Base-by-base conservation (phyloP, 1,140 invertebrate genomes). In the Meloidogyne exigua region DNA sequence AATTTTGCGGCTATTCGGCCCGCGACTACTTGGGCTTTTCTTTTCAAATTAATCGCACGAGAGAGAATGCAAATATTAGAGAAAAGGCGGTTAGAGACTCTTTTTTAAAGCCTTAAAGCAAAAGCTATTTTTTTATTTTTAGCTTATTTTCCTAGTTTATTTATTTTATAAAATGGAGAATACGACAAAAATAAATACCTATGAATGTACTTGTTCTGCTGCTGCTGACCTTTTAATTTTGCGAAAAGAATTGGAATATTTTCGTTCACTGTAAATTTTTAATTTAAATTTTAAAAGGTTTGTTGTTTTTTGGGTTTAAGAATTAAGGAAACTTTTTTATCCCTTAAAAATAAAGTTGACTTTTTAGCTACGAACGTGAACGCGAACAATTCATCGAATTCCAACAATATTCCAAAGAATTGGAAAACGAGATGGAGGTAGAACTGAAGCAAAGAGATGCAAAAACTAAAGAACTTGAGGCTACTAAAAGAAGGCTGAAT, bases 351-450 rank as follows among this genome's bases (percentile, higher is more conserved):
- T 57, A n/a, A 57, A 57, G 21, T n/a, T 57, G 4, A 12, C 25
- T 32, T 78, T 78, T 78, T n/a, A 78, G 76, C 15, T 78, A 78
- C 21, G 72, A 78, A 36, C 76, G 68, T 32, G 76, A 78, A 44
- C 67, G 72, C 18, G 76, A 78, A 21, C 76, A 78, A 68, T 78
- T 78, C 23, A 62, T 39, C 1, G 76, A 78, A 32, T 78, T 77
- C 57, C 76, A 78, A 63, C 75, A 68, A 32, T 78, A 78, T 49
- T 79, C 76, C 23, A 78, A 78, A 75, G 76, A 78, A n/a, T 39
- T 78, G 36, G 76, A 78, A 65, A 66, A 44, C 13, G 76, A 78
- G 68, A 75, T 78, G 73, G 76, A 78, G 5, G 42, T 78, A n/a
- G 76, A 78, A 18, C 18, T 78, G 25, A 77, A 65, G 7, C 42